Evolutionary conservation across 2,888 invertebrate genomes (phyloP), one percentile per base, ranked within the genome.

Genomic region (Trichogramma dendrolimi): DNA sequence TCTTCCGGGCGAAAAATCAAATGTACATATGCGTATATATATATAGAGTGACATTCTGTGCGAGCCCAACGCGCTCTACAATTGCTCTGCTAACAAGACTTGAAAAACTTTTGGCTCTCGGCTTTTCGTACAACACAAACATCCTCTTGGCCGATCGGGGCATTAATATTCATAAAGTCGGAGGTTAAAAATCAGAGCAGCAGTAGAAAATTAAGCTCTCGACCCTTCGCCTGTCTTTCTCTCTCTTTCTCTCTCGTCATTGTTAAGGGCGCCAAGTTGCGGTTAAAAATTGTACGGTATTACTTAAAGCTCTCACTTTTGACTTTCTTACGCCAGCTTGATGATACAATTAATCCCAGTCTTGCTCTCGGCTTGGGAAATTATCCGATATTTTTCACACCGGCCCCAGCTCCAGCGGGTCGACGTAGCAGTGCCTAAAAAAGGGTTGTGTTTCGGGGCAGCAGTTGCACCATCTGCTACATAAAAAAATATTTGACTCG

Each of bases 321-420:
- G 46, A 50, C 38, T 58, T 63, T 67, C 63, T 67, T 63, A 59
- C 60, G 64, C 64, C 64, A 67, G 67, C 71, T 71, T 79, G 77
- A 79, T 79, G 78, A 78, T 78, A 78, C 79, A 79, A 79, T 79
- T 79, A 79, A 79, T 75, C 72, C 61, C 52, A 48, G 48, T 51
- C 58, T 64, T 63, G 55, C 75, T 74, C 72, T 74, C 71, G 75
- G 72, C 72, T 72, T 71, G 76, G 73, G 76, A 76, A 79, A 79
- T 79, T 76, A 73, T 78, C 75, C 74, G 71, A 74, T 75, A 78
- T 79, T 79, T 79, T 78, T 79, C 77, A 76, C 72, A 73, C 68
- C 64, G 63, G 66, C 58, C 60, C 58, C 67, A 59, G 69, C 69
- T 69, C 69, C 67, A 46, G 6, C n/a, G 44, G 3, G 27, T 27